Evolutionary conservation across 2,888 invertebrate species (phyloP), one percentile per base, ranked within the genome.

Genomic region (Eupithecia centaureata): DNA sequence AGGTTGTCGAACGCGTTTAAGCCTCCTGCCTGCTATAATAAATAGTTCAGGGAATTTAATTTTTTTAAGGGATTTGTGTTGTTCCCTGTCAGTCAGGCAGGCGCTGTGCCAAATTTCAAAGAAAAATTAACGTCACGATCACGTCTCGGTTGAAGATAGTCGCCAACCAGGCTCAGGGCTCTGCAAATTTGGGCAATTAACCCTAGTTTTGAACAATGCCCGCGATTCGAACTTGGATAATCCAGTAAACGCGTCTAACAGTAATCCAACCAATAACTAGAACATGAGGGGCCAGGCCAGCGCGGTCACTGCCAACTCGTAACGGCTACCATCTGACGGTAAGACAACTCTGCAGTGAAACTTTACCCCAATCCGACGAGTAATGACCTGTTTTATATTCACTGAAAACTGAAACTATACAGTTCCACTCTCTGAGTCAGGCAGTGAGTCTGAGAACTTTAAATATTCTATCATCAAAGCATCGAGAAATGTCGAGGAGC

Each of bases 181-280:
- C n/a, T n/a, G n/a, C n/a, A n/a, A 18, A 18, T n/a, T 38, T 38
- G 42, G 18, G 42, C n/a, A 18, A 42, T 42, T 42, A 8, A 8
- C 7, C 10, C 42, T 42, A 18, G 18, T 42, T 42, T 42, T 18
- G 18, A 18, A 18, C 38, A 38, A n/a, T n/a, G 18, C 22, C 47
- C 1, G 42, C n/a, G 22, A 22, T 18, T 47, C 47, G 10, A 15
- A 27, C 27, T 52, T 27, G 15, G 27, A 27, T 13, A 27, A 27
- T 27, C 27, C 27, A 7, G 25, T 52, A 33, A 12, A 32, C 56
- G 56, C 30, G 30, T 15, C 47, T 22, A 73, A 71, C 64, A 63
- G 61, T 72, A 82, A 82, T 80, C 72, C 71, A 74, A 73, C 77
- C 77, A 81, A 83, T 81, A 73, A 78, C 65, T 71, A 72, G 71